Base-by-base conservation (phyloP, 2,797 vertebrate species). In the Characodon lateralis region DNA sequence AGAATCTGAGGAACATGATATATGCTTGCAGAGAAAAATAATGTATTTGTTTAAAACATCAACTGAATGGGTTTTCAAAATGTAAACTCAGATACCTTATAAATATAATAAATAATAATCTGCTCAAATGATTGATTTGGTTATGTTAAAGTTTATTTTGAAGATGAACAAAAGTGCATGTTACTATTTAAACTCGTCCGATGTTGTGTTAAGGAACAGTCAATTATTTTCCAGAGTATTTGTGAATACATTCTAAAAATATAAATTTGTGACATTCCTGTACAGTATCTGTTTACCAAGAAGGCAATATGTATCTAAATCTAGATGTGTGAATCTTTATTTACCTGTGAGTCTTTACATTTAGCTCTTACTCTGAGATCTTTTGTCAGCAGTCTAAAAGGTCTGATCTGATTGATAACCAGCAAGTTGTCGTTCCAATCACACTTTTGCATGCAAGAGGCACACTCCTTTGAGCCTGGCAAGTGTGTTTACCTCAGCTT, bases 401-500 rank as follows among this genome's bases (percentile, higher is more conserved):
- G 68, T 83, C 48, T 78, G 77, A 87, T 85, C 70, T 81, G 71
- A 55, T 48, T 43, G 81, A 87, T 75, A 35, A 70, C 79, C 77
- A 41, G 55, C 53, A 55, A 12, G 73, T 86, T 92, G 80, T 89
- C 83, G 85, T 91, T 88, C 88, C 73, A 51, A 79, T 88, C 87
- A 88, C 81, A 84, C 73, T 43, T n/a, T 77, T 76, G 77, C 68
- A 77, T 81, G 81, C 78, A 74, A 88, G 71, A 72, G 77, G 82
- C 59, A 61, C 13, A 69, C 78, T 61, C 72, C 72, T 24, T 88
- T 72, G 50, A 79, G 70, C 84, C 66, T 61, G 41, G 73, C 68
- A 74, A 81, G 46, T 22, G 13, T 89, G 86, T 91, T 90, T 92
- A 90, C 90, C 68, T 83, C 88, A 73, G 71, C 80, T 78, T 88